Base-by-base conservation (phyloP, 2,113 vertebrate species). In the Heloderma charlesbogerti region DNA sequence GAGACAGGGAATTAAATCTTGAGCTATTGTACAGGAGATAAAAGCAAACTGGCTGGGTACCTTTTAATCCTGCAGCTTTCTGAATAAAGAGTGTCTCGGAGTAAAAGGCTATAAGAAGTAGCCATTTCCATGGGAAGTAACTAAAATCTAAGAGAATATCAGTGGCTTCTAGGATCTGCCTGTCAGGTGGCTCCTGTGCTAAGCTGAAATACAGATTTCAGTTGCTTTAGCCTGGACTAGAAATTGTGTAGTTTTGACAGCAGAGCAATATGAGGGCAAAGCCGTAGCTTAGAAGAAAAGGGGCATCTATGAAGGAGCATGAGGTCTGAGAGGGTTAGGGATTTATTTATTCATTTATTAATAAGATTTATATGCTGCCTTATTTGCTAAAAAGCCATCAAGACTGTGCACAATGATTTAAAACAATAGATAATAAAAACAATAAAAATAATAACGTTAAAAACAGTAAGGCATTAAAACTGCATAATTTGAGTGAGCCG, bases 81-180 rank as follows among this genome's bases (percentile, higher is more conserved):
- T 31, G 25, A 51, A 72, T 83, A 84, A 90, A 15, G 4, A 7
- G n/a, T 27, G 34, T 63, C 29, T 72, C 43, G 34, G 84, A 60
- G 75, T 92, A 87, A 74, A 86, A 82, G 20, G 40, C 57, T 69
- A 48, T 67, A 25, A 69, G 84, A 0, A 0, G 0, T 1, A 20
- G 84, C 45, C 57, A 83, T 91, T 71, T 91, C 67, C 86, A 91
- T 84, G 29, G 69, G 89, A 88, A 74, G 91, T 54, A 71, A 88
- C 67, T 89, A 88, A 91, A 94, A 93, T 88, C 74, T 92, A 88
- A 81, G 77, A 81, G 92, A 94, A 75, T 89, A 67, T 84, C 86
- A 63, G 3, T 63, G 69, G 72, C 37, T n/a, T n/a, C 77, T 88
- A 71, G 60, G 93, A 77, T 31, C 88, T 74, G 20, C 78, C 91